Conservation (phyloP, 2,113 vertebrate species). For the human region GRCh38 chr17:1919501-1920000, state of each 20-base stretch:
- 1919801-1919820: slow-evolving; percentile 58
- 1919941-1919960: no score
- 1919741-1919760: slow-evolving; percentile 65
- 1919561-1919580: background rate
- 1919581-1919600: slow-evolving; percentile 11
- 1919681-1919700: slow-evolving; percentile 20
- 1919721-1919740: slow-evolving; percentile 44
- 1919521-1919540: slow-evolving; percentile 20
- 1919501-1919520: slow-evolving; percentile 20
- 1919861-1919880: no score
- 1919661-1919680: background rate
- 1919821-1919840: background rate
- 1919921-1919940: no score
- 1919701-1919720: slow-evolving; percentile 17
- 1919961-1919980: fast-evolving
- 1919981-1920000: no score
- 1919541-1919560: slow-evolving; percentile 35
- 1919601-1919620: background rate
- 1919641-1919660: background rate
- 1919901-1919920: no score
- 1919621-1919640: background rate
- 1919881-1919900: no score
- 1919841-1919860: no score
- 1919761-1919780: slow-evolving; percentile 63
- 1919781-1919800: slow-evolving; percentile 66